Percentiles rank a stretch among this genome's conserved stretches.
These are phyloP conservation scores for Heliocidaris tuberculata DNA, from an alignment of 35 echinoderm and acorn worm genomes.

Conservation along the genomic window DNA sequence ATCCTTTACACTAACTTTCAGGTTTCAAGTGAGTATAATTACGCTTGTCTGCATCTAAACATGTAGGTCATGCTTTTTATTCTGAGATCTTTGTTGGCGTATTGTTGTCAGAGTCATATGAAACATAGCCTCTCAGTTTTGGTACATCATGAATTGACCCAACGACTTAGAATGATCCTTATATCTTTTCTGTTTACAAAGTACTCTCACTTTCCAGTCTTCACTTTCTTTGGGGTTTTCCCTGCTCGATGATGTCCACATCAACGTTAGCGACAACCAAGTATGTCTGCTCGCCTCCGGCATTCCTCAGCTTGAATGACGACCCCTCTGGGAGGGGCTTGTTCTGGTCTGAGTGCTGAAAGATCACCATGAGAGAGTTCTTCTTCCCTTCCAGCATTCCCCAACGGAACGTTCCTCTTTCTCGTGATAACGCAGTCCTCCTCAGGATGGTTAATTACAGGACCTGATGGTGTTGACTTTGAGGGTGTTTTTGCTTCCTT, in stretches of 20 bases:
- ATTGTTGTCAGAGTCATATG: too few relatives aligned
- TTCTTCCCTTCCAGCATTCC: background rate
- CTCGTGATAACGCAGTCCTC: background rate
- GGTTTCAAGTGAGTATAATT: too few relatives aligned
- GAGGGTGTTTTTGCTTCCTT: background rate
- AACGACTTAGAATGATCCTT: too few relatives aligned
- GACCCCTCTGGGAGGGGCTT: constrained; percentile 10
- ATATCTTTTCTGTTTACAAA: too few relatives aligned
- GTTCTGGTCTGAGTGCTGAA: background rate
- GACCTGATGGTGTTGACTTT: background rate
- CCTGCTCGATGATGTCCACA: background rate
- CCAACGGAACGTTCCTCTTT: constrained; percentile 5
- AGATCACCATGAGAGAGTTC: constrained; percentile 4
- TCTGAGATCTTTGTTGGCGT: too few relatives aligned
- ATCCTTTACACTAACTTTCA: too few relatives aligned
- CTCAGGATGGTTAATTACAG: background rate
- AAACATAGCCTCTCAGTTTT: too few relatives aligned
- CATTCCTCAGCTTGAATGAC: background rate
- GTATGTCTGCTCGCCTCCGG: background rate
- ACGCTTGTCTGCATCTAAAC: too few relatives aligned
- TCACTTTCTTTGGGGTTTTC: background rate
- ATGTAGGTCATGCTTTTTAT: too few relatives aligned
- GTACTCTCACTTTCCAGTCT: background rate
- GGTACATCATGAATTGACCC: too few relatives aligned
- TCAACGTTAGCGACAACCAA: background rate